phyloP scores from a whole-genome alignment of 1,140 invertebrate genomes.

The Drosophila setifemur region DNA sequence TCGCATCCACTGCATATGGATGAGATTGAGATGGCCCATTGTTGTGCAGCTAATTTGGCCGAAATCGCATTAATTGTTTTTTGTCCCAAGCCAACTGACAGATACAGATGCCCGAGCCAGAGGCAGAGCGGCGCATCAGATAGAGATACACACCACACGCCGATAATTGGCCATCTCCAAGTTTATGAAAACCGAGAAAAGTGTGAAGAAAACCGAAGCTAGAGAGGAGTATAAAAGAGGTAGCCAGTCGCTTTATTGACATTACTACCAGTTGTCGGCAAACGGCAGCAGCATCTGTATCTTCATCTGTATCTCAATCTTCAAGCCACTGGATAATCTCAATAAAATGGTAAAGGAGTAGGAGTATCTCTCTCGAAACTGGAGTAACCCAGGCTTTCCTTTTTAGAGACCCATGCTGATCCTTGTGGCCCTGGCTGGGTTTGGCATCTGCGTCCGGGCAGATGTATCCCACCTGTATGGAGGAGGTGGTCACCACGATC shows the following conservation, averaged over 20 bases:
- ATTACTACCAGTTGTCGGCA: constrained; percentile 59
- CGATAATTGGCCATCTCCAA: constrained; percentile 63
- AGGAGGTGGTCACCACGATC: constrained; percentile 32
- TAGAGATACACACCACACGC: constrained; percentile 44
- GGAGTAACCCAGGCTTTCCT: not conserved
- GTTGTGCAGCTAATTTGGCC: constrained; percentile 46
- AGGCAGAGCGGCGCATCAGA: too few relatives aligned
- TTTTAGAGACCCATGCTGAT: constrained; percentile 48
- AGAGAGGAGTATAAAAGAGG: constrained; percentile 63
- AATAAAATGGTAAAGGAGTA: constrained; percentile 47
- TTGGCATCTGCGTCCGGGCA: constrained; percentile 16
- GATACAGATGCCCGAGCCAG: too few relatives aligned
- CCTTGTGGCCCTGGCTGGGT: constrained; percentile 43
- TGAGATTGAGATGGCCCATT: constrained; percentile 20
- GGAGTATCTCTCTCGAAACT: not conserved
- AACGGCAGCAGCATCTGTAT: constrained; percentile 59
- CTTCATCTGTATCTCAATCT: not conserved
- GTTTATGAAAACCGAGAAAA: constrained; percentile 75
- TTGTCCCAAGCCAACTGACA: too few relatives aligned
- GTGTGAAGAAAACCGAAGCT: constrained; percentile 65
- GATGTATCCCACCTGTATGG: constrained; percentile 65
- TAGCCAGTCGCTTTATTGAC: constrained; percentile 34
- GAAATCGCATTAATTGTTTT: constrained; percentile 55
- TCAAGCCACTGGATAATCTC: constrained; percentile 4
- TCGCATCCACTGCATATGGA: constrained; percentile 60